Conservation (phyloP, 2,113 vertebrate genomes). For the Hipposideros armiger region DNA sequence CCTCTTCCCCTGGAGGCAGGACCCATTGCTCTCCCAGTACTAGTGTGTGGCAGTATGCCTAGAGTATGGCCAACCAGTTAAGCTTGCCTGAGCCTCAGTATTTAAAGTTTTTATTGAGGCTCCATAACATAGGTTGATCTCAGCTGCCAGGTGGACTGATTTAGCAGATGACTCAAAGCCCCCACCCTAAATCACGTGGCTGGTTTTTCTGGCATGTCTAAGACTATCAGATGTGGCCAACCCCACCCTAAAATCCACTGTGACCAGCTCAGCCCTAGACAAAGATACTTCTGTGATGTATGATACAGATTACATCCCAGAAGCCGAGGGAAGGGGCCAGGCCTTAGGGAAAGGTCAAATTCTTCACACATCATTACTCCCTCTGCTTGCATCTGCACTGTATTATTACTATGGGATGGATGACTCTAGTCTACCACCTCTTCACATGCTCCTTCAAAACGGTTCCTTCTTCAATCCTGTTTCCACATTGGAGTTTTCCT, state of each 20-base stretch:
- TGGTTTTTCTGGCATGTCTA: neutral
- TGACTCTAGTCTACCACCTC: neutral
- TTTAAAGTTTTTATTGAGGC: neutral
- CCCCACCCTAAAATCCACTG: neutral
- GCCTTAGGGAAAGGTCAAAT: neutral
- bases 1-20: neutral
- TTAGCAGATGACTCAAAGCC: neutral
- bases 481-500: neutral
- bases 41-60: neutral
- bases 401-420: neutral
- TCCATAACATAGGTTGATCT: neutral
- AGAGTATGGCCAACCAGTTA: neutral
- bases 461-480: neutral
- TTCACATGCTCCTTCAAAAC: neutral
- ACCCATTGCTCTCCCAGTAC: neutral
- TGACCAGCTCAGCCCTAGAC: neutral
- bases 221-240: neutral
- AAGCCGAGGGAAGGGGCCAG: neutral
- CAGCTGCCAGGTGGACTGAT: neutral
- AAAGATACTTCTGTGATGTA: neutral
- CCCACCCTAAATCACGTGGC: neutral
- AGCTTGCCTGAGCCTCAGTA: neutral
- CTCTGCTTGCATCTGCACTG: neutral
- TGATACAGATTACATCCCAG: neutral
- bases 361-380: neutral